Evolutionary conservation across 1,140 invertebrate genomes (phyloP).

Genomic region (Saccostrea echinata): DNA sequence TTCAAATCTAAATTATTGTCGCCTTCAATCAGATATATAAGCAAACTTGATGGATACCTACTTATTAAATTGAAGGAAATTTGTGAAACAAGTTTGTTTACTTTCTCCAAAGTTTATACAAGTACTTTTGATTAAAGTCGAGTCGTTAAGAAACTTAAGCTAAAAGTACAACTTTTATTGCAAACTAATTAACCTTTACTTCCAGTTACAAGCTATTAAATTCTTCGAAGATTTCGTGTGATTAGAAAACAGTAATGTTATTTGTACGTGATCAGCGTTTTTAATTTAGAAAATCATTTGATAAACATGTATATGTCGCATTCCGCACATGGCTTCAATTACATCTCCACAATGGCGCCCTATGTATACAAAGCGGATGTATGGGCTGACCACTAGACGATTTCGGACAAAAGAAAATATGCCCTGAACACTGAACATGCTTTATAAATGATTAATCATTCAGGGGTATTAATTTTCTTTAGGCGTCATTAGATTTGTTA

Average conservation of each 20-base stretch:
- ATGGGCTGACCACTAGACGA: not conserved
- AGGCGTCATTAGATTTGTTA: not conserved
- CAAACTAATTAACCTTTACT: not conserved
- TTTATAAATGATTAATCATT: constrained; percentile 10
- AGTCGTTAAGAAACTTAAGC: not conserved
- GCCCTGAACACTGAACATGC: not conserved
- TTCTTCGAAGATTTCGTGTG: not conserved
- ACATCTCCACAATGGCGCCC: not conserved
- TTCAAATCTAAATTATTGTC: no score
- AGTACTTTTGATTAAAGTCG: no score
- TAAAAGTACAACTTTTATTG: not conserved
- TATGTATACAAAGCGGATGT: not conserved
- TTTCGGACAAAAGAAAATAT: constrained; percentile 2
- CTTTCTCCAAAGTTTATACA: no score
- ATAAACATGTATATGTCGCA: not conserved
- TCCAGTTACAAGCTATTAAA: not conserved
- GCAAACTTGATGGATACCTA: no score
- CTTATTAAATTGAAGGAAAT: no score
- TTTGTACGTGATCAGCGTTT: not conserved
- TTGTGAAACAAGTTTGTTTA: no score
- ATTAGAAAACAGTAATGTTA: not conserved
- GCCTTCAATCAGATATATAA: no score
- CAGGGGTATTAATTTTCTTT: not conserved
- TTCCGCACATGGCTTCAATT: not conserved
- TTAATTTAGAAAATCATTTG: not conserved